Conservation (phyloP, 2,888 invertebrate genomes). For the Tetramorium bicarinatum region DNA sequence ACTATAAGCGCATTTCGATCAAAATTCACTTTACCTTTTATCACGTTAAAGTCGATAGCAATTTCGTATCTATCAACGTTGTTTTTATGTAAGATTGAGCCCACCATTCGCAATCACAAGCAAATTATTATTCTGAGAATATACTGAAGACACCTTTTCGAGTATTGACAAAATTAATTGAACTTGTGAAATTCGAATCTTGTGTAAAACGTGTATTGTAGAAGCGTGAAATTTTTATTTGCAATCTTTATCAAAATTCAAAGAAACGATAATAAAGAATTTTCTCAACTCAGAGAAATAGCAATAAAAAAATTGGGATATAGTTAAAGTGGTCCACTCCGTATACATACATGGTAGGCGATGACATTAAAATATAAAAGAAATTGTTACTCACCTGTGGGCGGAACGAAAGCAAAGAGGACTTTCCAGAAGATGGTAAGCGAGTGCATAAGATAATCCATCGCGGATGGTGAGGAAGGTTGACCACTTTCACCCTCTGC, state of each 20-base stretch:
- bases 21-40: constrained; percentile 23
- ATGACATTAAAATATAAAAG: neutral
- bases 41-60: constrained; percentile 21
- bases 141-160: constrained; percentile 4
- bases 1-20: constrained; percentile 25
- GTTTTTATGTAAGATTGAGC: constrained; percentile 16
- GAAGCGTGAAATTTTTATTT: neutral
- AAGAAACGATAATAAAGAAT: neutral
- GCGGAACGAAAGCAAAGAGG: constrained; percentile 98
- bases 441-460: constrained; percentile 98
- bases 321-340: neutral
- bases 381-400: constrained; percentile 92
- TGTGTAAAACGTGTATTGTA: neutral
- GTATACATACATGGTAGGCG: neutral
- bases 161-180: neutral
- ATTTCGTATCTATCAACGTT: constrained; percentile 27
- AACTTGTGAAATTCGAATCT: constrained; percentile 25
- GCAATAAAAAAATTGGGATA: neutral
- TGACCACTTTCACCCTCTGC: constrained; percentile 86
- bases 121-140: constrained; percentile 14
- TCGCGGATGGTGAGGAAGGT: constrained; percentile 90
- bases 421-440: constrained; percentile 99
- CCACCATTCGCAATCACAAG: neutral
- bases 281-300: neutral
- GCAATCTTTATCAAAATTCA: neutral